Evolutionary conservation across 2,113 vertebrate species (phyloP).

Genomic region (Epinephelus cyanopodus): DNA sequence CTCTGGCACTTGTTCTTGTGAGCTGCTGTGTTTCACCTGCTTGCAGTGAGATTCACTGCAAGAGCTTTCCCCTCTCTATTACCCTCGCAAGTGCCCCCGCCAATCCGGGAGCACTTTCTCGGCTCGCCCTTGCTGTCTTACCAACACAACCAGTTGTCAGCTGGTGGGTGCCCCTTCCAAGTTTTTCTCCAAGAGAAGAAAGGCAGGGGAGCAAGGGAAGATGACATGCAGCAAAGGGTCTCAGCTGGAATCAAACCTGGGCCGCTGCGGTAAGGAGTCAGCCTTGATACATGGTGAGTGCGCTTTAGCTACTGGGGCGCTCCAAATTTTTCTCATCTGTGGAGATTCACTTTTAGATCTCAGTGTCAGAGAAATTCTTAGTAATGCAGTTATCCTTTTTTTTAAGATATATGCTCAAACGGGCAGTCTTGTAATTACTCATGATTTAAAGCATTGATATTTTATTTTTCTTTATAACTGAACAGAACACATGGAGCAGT

Average conservation of each 20-base stretch:
- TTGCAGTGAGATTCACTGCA: background rate
- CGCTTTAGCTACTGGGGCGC: too few relatives aligned
- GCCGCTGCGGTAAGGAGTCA: too few relatives aligned
- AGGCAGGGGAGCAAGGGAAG: too few relatives aligned
- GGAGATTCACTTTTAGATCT: background rate
- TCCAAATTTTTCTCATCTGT: background rate
- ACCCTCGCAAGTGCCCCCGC: background rate
- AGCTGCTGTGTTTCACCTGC: constrained; percentile 1
- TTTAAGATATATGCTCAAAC: background rate
- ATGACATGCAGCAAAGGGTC: too few relatives aligned
- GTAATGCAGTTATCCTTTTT: constrained; percentile 3
- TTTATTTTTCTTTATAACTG: background rate
- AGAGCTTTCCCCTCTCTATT: background rate
- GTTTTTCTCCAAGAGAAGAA: too few relatives aligned
- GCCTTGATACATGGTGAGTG: too few relatives aligned
- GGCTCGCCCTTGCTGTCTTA: background rate
- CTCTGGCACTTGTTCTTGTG: background rate
- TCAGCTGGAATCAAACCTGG: too few relatives aligned
- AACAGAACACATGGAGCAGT: background rate
- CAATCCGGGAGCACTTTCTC: background rate
- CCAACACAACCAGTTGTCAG: background rate
- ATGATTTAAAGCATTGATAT: background rate
- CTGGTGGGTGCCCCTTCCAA: background rate
- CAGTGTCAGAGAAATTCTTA: background rate
- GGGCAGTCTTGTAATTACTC: constrained; percentile 13